phyloP scores from a whole-genome alignment of 2,797 vertebrate species.

The Chaetophractus vellerosus region DNA sequence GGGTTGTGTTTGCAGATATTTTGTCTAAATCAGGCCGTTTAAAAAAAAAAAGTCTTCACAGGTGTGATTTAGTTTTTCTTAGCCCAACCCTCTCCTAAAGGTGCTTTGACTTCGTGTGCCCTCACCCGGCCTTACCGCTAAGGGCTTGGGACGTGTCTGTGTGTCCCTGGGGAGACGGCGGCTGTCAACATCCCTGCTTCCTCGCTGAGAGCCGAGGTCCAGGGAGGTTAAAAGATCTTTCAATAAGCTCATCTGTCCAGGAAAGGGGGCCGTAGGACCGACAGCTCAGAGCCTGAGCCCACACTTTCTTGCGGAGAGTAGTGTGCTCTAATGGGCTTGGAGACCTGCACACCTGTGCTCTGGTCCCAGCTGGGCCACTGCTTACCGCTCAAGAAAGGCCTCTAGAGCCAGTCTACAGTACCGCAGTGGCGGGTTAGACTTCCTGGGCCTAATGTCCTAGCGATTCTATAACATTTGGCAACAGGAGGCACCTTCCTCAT shows the following conservation, averaged over 20 bases:
- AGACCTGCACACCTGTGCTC: neutral
- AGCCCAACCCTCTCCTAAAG: neutral
- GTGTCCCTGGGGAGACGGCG: neutral
- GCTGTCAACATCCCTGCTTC: neutral
- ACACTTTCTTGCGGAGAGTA: rapidly evolving
- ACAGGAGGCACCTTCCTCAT: neutral
- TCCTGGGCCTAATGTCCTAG: neutral
- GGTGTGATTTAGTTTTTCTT: neutral
- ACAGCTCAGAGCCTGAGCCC: neutral
- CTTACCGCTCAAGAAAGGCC: neutral
- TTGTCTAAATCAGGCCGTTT: neutral
- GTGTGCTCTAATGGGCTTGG: neutral
- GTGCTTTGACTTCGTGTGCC: neutral
- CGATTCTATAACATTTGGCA: conserved; percentile 23
- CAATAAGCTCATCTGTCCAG: neutral
- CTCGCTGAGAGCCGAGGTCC: neutral
- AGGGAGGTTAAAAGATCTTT: neutral
- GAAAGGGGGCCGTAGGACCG: neutral
- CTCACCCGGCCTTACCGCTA: neutral
- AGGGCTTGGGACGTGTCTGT: neutral
- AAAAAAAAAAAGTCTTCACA: neutral
- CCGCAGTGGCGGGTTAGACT: rapidly evolving
- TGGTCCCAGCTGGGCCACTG: neutral
- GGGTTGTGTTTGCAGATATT: neutral
- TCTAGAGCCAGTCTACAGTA: neutral